Evolutionary conservation across 2,888 invertebrate genomes (phyloP).

Genomic region (Hyalella azteca): DNA sequence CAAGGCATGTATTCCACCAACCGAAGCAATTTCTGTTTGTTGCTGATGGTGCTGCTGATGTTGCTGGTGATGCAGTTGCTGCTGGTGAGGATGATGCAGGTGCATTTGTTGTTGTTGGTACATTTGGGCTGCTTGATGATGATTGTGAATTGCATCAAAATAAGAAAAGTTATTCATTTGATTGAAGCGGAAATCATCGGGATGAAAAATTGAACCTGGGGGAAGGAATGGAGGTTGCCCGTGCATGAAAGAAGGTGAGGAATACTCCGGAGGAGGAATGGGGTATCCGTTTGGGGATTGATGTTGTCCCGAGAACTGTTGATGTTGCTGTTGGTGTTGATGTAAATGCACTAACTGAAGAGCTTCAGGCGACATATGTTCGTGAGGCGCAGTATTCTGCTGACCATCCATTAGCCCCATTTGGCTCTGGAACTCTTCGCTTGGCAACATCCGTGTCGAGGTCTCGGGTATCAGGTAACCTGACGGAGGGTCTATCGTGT

Average conservation of each 20-base stretch:
- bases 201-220: background rate
- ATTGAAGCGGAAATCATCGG: background rate
- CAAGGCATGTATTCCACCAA: no score
- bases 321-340: background rate
- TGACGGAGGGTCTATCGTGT: background rate
- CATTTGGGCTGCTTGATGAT: background rate
- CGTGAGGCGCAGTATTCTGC: background rate
- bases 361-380: background rate
- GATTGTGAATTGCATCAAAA: background rate
- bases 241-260: background rate
- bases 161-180: conserved; percentile 21
- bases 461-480: background rate
- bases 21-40: no score
- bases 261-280: background rate
- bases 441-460: background rate
- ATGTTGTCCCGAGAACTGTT: background rate
- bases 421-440: background rate
- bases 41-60: conserved; percentile 21
- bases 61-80: background rate
- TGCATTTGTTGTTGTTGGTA: conserved; percentile 11
- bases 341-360: conserved; percentile 11
- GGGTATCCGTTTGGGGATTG: background rate
- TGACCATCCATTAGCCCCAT: background rate
- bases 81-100: background rate
- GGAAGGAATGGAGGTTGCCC: background rate